Evolutionary conservation across 2,888 invertebrate species (phyloP).

Genomic region (Campoplex nolae): DNA sequence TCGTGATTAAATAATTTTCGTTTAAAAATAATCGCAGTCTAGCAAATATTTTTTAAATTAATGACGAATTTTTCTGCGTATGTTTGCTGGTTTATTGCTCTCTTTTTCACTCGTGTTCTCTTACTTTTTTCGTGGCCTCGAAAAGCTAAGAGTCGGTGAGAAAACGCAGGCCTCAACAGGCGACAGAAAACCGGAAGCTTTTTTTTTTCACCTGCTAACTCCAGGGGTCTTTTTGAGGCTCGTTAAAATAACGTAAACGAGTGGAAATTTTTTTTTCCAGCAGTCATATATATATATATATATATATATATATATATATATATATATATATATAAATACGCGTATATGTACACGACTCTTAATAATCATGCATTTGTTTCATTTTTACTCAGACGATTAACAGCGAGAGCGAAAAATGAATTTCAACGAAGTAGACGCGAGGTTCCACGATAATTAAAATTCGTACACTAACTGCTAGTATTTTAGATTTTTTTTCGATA

Average conservation of each 20-base stretch:
- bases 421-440: conserved; percentile 1
- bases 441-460: conserved; percentile 32
- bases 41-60: neutral
- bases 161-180: neutral
- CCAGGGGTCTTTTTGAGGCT: neutral
- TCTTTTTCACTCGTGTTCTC: neutral
- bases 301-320: no score
- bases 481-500: neutral
- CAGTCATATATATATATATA: neutral
- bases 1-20: neutral
- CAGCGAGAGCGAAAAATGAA: neutral
- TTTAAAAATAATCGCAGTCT: neutral
- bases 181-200: conserved; percentile 2
- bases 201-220: conserved; percentile 9
- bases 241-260: conserved; percentile 36
- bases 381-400: conserved; percentile 19
- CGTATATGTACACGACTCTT: conserved; percentile 1
- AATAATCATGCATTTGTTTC: conserved; percentile 42
- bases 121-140: neutral
- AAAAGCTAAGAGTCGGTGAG: neutral
- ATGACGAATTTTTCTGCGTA: neutral
- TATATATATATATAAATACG: no score
- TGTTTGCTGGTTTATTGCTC: neutral
- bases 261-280: conserved; percentile 33
- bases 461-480: neutral